phyloP scores from a whole-genome alignment of 2,888 invertebrate genomes.

The Aphelenchoides bicaudatus region DNA sequence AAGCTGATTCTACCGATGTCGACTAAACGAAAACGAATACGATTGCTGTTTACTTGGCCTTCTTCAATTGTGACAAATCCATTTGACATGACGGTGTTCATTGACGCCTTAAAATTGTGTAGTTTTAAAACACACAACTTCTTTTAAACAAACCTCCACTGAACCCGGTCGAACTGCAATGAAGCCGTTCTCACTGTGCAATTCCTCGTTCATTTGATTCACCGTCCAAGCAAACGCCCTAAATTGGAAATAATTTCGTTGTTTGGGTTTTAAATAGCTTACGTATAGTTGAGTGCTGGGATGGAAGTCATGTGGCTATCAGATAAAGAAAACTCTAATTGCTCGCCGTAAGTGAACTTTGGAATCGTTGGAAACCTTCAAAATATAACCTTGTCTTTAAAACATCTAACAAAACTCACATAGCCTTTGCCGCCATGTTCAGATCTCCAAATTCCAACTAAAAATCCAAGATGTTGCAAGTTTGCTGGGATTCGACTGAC shows the following conservation, averaged over 20 bases:
- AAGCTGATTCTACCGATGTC: slow-evolving; percentile 60
- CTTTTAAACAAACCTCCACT: too few species aligned
- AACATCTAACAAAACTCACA: slow-evolving; percentile 18
- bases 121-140: too few species aligned
- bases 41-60: slow-evolving; percentile 45
- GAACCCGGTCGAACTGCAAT: slow-evolving; percentile 46
- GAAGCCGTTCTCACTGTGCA: slow-evolving; percentile 56
- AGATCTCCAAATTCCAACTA: slow-evolving; percentile 58
- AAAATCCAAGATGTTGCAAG: slow-evolving; percentile 50
- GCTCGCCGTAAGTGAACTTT: slow-evolving; percentile 51
- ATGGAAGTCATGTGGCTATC: slow-evolving; percentile 45
- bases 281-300: slow-evolving; percentile 60
- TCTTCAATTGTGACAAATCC: slow-evolving; percentile 60
- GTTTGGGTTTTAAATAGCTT: slow-evolving; percentile 28
- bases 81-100: slow-evolving; percentile 20
- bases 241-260: slow-evolving; percentile 47
- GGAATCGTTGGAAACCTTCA: slow-evolving; percentile 14
- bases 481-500: slow-evolving; percentile 42
- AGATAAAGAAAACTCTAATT: slow-evolving; percentile 56
- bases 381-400: background rate
- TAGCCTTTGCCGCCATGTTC: slow-evolving; percentile 56
- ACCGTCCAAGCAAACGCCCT: slow-evolving; percentile 58
- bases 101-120: slow-evolving; percentile 26
- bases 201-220: slow-evolving; percentile 46
- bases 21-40: slow-evolving; percentile 49